Evolutionary conservation across 2,888 invertebrate genomes (phyloP), one percentile per base, ranked within the genome.

Genomic region (Lithophane socia): DNA sequence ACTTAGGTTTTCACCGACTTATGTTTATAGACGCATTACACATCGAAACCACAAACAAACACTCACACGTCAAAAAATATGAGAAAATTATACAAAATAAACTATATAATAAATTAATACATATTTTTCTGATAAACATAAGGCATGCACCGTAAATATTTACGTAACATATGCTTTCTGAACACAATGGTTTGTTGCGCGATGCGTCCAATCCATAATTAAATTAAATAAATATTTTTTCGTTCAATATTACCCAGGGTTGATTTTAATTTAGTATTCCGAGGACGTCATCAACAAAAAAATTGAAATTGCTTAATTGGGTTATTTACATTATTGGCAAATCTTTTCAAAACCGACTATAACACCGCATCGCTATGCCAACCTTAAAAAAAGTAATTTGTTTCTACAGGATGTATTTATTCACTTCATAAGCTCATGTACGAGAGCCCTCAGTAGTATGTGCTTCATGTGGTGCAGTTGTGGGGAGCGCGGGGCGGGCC

Each of bases 341-440:
- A 54, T 37, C n/a, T 10, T 60, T 58, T 42, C 49, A 24, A 24
- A 79, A 78, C n/a, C 7, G 37, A 63, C 21, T 37, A 71, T 47
- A 64, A 68, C 68, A 69, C 47, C 16, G 56, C 44, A 77, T 63
- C 47, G 66, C 49, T 70, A 9, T 58, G 9, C n/a, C 47, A 65
- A 37, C 24, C 3, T 56, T 7, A 12, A 42, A 67, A 66, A 21
- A 44, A 67, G 56, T 18, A n/a, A 69, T 21, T 54, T 29, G 4
- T 54, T 65, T 8, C 7, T 56, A 29, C 4, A 49, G 4, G n/a
- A 21, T 49, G 10, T 60, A 42, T 64, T 24, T 44, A 29, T 75
- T 79, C 65, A 83, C 78, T 76, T 82, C 75, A 82, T 68, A 75
- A 83, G 73, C 71, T 85, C 75, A 72, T 79, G 10, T 18, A 83